Evolutionary conservation across 2,888 invertebrate genomes (phyloP).

Genomic region (Drosophila cognata): DNA sequence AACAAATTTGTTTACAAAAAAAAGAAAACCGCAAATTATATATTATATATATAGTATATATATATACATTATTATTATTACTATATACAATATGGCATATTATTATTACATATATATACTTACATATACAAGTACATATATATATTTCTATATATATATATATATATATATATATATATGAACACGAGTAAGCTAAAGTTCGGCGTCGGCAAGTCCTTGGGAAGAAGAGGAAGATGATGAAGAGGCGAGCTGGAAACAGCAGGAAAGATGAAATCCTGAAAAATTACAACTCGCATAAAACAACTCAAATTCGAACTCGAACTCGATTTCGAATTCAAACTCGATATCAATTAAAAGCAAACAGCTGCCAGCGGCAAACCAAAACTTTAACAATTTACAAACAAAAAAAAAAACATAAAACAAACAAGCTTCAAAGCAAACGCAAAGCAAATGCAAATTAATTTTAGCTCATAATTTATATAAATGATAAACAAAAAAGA

Average conservation of each 20-base stretch:
- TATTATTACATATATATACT: constrained; percentile 69
- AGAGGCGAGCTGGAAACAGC: constrained; percentile 19
- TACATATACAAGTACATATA: constrained; percentile 47
- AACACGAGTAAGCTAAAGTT: constrained; percentile 56
- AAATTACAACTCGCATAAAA: constrained; percentile 15
- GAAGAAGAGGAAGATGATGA: constrained; percentile 3
- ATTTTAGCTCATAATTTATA: constrained; percentile 42
- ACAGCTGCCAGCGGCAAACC: constrained; percentile 74
- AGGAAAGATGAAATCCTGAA: constrained; percentile 19
- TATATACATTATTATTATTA: constrained; percentile 72
- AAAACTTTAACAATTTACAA: constrained; percentile 55
- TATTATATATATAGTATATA: constrained; percentile 60
- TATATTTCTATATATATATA: constrained; percentile 33
- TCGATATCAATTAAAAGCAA: constrained; percentile 72
- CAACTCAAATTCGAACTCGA: constrained; percentile 39
- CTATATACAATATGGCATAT: constrained; percentile 78
- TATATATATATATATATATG: constrained; percentile 44
- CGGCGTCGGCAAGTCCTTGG: constrained; percentile 37
- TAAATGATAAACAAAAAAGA: constrained; percentile 1
- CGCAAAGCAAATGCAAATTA: constrained; percentile 30
- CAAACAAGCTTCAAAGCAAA: constrained; percentile 38
- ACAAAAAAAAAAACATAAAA: not conserved
- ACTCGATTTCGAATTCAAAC: not conserved
- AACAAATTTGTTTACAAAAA: constrained; percentile 78
- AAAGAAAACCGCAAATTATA: constrained; percentile 66